Evolutionary conservation across 2,113 vertebrate species (phyloP), one percentile per base, ranked within the genome.

Genomic region (Mustelus asterias): DNA sequence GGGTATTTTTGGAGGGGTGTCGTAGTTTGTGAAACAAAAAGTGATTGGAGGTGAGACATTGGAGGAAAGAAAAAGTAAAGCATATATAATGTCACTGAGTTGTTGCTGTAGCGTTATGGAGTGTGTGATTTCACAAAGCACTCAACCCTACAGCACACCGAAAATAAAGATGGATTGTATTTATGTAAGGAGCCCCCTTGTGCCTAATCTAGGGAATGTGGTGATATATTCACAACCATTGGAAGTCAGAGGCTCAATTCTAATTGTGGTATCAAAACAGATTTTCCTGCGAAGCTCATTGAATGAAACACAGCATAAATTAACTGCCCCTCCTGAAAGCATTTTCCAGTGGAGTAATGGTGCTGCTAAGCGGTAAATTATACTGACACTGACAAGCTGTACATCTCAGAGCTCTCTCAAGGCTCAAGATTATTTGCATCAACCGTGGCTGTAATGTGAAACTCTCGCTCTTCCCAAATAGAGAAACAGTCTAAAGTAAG

Each of bases 191-290:
- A 95, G 94, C 94, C 94, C 94, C 41, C 94, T 95, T 76, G 94
- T 95, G 94, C 67, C 65, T 95, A 95, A 95, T 95, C 94, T 72
- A 54, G 69, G 94, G 72, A 95, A 95, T 95, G 67, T 94, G 90
- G 65, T 37, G 29, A 29, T 94, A 26, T 41, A 22, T 16, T 95
- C 41, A 44, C 67, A 95, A 18, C 24, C 1, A 29, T 24, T 76
- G 69, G 37, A 70, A 76, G 24, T 14, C 94, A 16, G 94, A 2
- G 44, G 24, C 69, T 95, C n/a, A 48, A 41, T 94, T 54, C 37
- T 48, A 16, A 54, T 72, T 13, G 11, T 54, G 88, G 54, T 54
- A 90, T 22, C 37, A 44, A 63, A 83, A 33, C 60, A 93, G 89
- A 20, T 93, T 93, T n/a, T 65, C 89, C 65, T 65, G 14, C 18